Base-by-base conservation (phyloP, 1,140 invertebrate genomes). In the Chelonus insularis region DNA sequence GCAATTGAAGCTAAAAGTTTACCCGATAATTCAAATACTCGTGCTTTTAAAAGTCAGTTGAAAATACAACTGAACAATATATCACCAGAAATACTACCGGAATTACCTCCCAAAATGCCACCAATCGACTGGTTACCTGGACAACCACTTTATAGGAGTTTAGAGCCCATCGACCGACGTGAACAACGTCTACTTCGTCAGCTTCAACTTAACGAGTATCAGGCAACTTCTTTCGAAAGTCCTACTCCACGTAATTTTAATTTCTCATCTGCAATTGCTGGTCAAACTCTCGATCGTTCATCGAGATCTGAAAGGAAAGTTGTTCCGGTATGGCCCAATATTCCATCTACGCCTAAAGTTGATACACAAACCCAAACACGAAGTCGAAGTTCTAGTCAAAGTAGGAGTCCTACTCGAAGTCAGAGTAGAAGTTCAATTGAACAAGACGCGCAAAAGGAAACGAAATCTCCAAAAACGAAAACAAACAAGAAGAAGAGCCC, bases 171-270 rank as follows among this genome's bases (percentile, higher is more conserved):
- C 37, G 16, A 54, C 58, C 32, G 59, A 25, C 54, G 32, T 21
- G 32, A 56, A 36, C 51, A 60, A 50, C 37, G 60, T 57, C 37
- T 61, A 41, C 3, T 62, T 12, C 41, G 48, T 51, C 16, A 57
- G n/a, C 7, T 62, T 29, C 47, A 57, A 16, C 47, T 55, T 0
- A 69, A 68, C 6, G 70, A 74, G 2, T 76, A 69, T 23, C 76
- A 81, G 36, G 73, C 77, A 12, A 81, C 78, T 0, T 81, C 79
- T 2, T 81, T 81, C 57, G 78, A 80, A 58, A 74, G 60, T 7
- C 78, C 78, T 0, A 78, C 72, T 67, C 77, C 79, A 0, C 71
- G 68, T 1, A 76, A 70, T 8, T 48, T 80, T 4, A 54, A 23
- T 39, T 36, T 60, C 14, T 29, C 43, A 5, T 23, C 11, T 9